Percentiles rank a stretch among this genome's conserved stretches.
Conservation (phyloP, 2,113 vertebrate genomes). For the Apaloderma vittatum region DNA sequence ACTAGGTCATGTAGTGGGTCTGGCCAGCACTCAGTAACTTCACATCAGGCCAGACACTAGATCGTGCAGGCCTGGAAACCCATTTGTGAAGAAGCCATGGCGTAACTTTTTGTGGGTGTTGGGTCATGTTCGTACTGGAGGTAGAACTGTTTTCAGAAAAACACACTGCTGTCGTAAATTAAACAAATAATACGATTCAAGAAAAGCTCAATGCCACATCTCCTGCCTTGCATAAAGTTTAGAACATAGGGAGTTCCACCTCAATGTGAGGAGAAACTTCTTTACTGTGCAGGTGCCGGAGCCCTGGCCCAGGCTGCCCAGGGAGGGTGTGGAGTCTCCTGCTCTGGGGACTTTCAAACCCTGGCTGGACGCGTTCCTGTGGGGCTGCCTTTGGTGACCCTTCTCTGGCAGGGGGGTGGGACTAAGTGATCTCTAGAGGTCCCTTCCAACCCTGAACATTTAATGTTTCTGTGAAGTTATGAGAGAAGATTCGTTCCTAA, state of each 20-base stretch:
- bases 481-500: background rate
- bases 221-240: background rate
- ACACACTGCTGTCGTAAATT: background rate
- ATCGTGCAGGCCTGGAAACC: background rate
- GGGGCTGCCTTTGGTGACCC: too few species aligned
- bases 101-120: background rate
- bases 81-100: background rate
- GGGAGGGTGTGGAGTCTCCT: too few species aligned
- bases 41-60: background rate
- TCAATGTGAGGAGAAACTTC: too few species aligned
- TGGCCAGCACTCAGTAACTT: background rate
- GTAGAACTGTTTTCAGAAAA: background rate
- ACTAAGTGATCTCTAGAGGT: too few species aligned
- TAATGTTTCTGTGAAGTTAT: background rate
- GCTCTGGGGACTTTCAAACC: too few species aligned
- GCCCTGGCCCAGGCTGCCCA: too few species aligned
- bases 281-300: too few species aligned
- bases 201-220: background rate
- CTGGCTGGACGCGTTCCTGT: too few species aligned
- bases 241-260: too few species aligned
- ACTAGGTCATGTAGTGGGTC: background rate
- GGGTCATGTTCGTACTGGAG: accelerated
- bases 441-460: too few species aligned
- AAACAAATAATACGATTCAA: background rate
- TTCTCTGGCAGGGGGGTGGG: too few species aligned